A percentile compares a stretch with the other conserved stretches of the same genome.
Evolutionary conservation across 1,140 invertebrate species (phyloP).

Genomic region (Aphaenogaster ashmeadi): DNA sequence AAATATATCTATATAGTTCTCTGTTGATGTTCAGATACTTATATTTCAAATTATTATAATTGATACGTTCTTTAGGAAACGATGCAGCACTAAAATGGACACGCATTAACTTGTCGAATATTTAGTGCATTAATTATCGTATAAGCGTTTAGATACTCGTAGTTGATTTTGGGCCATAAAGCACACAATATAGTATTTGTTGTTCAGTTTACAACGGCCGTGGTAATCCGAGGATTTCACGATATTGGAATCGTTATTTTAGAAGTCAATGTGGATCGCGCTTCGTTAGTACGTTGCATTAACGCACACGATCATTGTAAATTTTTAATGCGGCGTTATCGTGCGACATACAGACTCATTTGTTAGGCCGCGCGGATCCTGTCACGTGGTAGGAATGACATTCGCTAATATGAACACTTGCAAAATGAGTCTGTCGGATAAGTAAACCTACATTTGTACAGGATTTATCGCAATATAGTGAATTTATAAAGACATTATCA

Average conservation of each 20-base stretch:
- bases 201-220: not conserved
- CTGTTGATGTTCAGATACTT: not conserved
- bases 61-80: not conserved
- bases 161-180: slow-evolving; percentile 13
- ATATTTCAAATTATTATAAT: not conserved
- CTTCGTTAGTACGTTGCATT: slow-evolving; percentile 60
- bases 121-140: not conserved
- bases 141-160: not conserved
- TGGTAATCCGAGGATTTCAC: not conserved
- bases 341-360: slow-evolving; percentile 66
- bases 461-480: not conserved
- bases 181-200: not conserved
- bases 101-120: not conserved
- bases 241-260: slow-evolving; percentile 49
- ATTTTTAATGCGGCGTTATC: slow-evolving; percentile 74
- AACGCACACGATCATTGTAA: slow-evolving; percentile 53
- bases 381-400: slow-evolving; percentile 63
- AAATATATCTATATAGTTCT: not conserved
- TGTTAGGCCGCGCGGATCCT: slow-evolving; percentile 65
- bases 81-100: not conserved
- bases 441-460: slow-evolving; percentile 39
- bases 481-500: not conserved
- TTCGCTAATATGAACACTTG: slow-evolving; percentile 66
- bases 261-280: slow-evolving; percentile 8
- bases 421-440: slow-evolving; percentile 62